A percentile compares a stretch with the other conserved stretches of the same genome.
Evolutionary conservation across 2,113 vertebrate genomes (phyloP).

Genomic region (crab-eating macaque (Macaca fascicularis)): DNA sequence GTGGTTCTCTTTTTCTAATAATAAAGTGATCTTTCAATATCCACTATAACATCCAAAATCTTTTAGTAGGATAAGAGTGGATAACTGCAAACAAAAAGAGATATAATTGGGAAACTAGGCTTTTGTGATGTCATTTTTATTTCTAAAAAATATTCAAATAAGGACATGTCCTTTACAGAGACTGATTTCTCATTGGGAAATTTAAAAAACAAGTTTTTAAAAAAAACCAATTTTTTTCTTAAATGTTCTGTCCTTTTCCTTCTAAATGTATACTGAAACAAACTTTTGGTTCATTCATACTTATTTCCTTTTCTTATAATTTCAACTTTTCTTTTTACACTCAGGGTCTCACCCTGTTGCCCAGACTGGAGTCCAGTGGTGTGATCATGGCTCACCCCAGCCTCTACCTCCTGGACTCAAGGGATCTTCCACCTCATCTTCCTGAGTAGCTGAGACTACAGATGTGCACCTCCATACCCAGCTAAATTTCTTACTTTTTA

Average conservation of each 20-base stretch:
- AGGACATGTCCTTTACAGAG: not conserved
- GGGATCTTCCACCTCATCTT: no score
- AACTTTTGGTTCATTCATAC: slow-evolving; percentile 23
- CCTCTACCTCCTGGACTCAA: no score
- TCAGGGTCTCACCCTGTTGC: no score
- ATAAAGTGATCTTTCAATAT: not conserved
- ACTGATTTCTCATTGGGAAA: slow-evolving; percentile 40
- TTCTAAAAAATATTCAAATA: not conserved
- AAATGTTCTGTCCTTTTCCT: not conserved
- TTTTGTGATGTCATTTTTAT: slow-evolving; percentile 33
- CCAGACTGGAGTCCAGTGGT: no score
- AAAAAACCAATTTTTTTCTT: not conserved
- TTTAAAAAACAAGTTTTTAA: not conserved
- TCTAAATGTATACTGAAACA: slow-evolving; percentile 25
- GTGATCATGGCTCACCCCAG: no score
- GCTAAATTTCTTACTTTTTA: no score
- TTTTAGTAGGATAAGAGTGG: not conserved
- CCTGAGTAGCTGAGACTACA: no score
- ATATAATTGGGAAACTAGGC: not conserved
- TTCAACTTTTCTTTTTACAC: no score
- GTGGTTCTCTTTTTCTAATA: not conserved
- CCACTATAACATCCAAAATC: not conserved
- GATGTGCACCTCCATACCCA: no score
- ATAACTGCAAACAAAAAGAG: not conserved
- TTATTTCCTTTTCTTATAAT: no score